Base-by-base conservation (phyloP, 1,140 invertebrate genomes). In the Drosophila sechellia region DNA sequence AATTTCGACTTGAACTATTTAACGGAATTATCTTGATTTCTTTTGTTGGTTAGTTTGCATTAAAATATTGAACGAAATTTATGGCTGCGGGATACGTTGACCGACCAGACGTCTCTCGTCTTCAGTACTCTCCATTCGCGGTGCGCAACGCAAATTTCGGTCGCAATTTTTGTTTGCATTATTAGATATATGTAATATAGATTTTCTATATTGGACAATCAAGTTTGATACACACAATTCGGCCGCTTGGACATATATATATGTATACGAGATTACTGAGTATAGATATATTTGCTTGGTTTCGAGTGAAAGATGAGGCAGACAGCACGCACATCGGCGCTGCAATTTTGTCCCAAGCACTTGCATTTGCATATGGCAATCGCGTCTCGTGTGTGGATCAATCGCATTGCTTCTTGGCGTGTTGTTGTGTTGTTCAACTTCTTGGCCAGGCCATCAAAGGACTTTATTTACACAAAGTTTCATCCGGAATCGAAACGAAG, bases 381-480 rank as follows among this genome's bases (percentile, higher is more conserved):
- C 60, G 73, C 68, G 65, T 49, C 54, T 85, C 64, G 79, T 87
- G 84, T 87, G 83, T 87, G 84, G 71, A 87, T 87, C 84, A 87
- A 87, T 75, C 75, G 75, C 83, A 87, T 86, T 86, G 83, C 83
- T 83, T 83, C 83, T 76, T 58, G 66, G 80, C 65, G 59, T 72
- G 74, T 61, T 63, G 46, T 65, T 61, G 59, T 39, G 13, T 57
- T 54, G 64, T 57, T 70, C 66, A 57, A 70, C 66, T 55, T 58
- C 53, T 77, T 45, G 60, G 57, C 59, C 71, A 70, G 50, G 57
- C 59, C 55, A 71, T 48, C 77, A 91, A 91, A 91, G 90, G 90
- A 91, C 81, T 91, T 91, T 91, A 91, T 91, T 91, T 91, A 91
- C 90, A 91, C 90, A 91, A 91, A 91, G 90, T 87, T 63, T 68